Percentiles rank a stretch among this genome's conserved stretches.
Evolutionary conservation across 2,888 invertebrate species (phyloP).

Genomic region (Parnassius mnemosyne): DNA sequence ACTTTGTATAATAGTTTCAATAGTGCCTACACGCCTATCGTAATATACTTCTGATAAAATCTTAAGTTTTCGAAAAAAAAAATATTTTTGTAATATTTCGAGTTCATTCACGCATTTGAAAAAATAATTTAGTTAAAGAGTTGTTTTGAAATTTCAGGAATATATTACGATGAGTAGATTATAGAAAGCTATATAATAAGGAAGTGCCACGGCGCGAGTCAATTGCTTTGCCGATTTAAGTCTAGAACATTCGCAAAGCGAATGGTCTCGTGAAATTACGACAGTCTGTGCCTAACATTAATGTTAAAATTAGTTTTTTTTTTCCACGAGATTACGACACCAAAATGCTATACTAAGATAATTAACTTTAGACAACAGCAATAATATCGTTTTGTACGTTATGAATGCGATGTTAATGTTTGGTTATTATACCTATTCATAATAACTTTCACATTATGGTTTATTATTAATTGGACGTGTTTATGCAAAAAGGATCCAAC

Average conservation of each 20-base stretch:
- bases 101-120: too few species aligned
- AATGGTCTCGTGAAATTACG: conserved; percentile 31
- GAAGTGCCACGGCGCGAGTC: conserved; percentile 28
- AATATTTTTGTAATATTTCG: too few species aligned
- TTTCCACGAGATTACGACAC: conserved; percentile 68
- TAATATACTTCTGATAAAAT: conserved; percentile 1
- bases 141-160: conserved; percentile 1
- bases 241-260: conserved; percentile 31
- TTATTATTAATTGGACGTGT: conserved; percentile 4
- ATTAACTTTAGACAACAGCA: conserved; percentile 36
- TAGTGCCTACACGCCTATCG: conserved; percentile 43
- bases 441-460: conserved; percentile 7
- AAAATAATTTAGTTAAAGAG: neutral
- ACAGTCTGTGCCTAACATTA: conserved; percentile 45
- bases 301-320: conserved; percentile 32
- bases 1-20: conserved; percentile 41
- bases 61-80: neutral
- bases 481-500: too few species aligned
- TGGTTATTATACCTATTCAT: conserved; percentile 3
- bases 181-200: conserved; percentile 33
- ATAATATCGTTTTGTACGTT: conserved; percentile 27
- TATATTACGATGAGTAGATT: conserved; percentile 31
- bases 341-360: conserved; percentile 56
- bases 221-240: conserved; percentile 29
- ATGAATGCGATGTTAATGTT: conserved; percentile 16